These are phyloP conservation scores for Pseudonaja textilis DNA, from an alignment of 2,113 vertebrate genomes.

Conservation along the genomic window DNA sequence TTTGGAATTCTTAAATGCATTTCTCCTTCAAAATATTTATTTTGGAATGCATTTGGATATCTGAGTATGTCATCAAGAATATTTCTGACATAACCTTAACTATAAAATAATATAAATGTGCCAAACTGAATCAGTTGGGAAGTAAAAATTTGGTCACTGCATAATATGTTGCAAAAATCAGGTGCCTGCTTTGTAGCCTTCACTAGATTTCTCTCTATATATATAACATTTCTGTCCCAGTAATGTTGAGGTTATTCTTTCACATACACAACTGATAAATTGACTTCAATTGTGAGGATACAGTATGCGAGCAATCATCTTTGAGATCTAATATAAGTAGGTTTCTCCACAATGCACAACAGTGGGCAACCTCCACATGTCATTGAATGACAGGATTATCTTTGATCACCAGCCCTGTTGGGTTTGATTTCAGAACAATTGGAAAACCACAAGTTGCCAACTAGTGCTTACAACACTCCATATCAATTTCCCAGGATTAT, in stretches of 20 bases:
- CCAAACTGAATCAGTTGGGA: neutral
- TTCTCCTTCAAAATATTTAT: neutral
- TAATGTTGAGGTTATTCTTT: neutral
- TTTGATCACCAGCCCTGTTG: neutral
- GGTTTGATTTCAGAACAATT: neutral
- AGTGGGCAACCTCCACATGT: neutral
- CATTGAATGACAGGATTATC: neutral
- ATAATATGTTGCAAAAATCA: neutral
- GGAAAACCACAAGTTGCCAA: neutral
- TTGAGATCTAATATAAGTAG: neutral
- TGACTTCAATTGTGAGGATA: neutral
- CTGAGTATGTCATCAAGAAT: neutral
- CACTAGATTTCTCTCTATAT: too few relatives aligned
- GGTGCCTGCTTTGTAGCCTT: neutral
- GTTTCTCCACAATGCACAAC: neutral
- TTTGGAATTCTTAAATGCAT: neutral
- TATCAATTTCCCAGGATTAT: neutral
- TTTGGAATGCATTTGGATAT: neutral
- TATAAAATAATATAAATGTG: neutral
- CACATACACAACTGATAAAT: neutral
- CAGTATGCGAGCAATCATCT: neutral
- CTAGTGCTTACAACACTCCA: neutral
- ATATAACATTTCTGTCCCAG: neutral
- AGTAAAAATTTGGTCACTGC: neutral
- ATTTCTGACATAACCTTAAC: neutral